These are phyloP conservation scores for Apteryx mantelli DNA, from an alignment of 2,113 vertebrate species.

Conservation along the genomic window DNA sequence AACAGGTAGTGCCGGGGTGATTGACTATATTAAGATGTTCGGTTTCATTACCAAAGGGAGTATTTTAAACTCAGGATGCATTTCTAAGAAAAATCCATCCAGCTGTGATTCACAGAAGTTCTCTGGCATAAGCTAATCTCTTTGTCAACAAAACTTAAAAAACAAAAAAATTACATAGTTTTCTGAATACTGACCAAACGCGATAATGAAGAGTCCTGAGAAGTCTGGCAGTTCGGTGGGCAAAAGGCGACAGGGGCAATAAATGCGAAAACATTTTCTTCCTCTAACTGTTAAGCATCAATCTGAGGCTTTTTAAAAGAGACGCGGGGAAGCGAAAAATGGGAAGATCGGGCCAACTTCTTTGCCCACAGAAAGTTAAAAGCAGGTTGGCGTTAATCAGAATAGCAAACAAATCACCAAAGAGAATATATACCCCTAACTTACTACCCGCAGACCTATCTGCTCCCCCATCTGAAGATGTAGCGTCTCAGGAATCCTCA, in stretches of 20 bases:
- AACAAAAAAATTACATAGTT: background rate
- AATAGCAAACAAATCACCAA: background rate
- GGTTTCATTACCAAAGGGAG: background rate
- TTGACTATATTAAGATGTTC: background rate
- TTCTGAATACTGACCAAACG: background rate
- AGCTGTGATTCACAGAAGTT: background rate
- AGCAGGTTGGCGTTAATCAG: background rate
- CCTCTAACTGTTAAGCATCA: background rate
- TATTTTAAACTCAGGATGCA: background rate
- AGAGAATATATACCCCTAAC: background rate
- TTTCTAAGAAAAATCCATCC: slow-evolving; percentile 29
- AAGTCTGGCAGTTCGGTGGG: background rate
- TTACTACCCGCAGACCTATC: background rate
- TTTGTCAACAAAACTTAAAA: background rate
- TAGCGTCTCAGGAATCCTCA: background rate
- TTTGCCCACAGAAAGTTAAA: background rate
- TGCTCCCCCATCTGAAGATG: background rate
- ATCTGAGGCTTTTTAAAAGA: background rate
- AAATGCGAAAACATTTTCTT: background rate
- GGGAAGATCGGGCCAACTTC: background rate
- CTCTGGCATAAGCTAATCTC: background rate
- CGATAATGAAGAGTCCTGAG: background rate
- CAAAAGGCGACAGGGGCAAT: background rate
- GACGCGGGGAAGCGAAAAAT: background rate
- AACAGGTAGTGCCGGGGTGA: background rate